These are phyloP conservation scores for Tipula vernalis DNA, from an alignment of 2,888 invertebrate species.

Conservation along the genomic window DNA sequence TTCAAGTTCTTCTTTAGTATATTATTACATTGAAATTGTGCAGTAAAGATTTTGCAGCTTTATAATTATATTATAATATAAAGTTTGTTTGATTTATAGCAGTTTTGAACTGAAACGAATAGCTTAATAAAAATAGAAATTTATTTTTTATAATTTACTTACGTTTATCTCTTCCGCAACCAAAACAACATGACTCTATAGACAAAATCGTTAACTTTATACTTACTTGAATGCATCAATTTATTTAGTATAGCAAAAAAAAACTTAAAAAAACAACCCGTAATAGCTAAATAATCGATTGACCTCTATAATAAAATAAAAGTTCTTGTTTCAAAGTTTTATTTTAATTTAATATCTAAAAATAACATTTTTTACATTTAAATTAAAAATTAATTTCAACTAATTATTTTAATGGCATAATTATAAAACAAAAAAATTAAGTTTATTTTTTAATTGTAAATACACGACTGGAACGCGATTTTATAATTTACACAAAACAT, in stretches of 20 bases:
- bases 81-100: not conserved
- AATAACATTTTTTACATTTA: not conserved
- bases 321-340: not conserved
- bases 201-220: too few relatives aligned
- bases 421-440: not conserved
- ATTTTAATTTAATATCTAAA: not conserved
- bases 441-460: not conserved
- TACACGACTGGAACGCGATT: not conserved
- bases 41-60: not conserved
- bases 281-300: not conserved
- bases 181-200: too few relatives aligned
- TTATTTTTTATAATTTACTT: too few relatives aligned
- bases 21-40: not conserved
- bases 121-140: not conserved
- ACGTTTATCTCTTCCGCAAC: too few relatives aligned
- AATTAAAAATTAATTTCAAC: not conserved
- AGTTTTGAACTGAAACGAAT: not conserved
- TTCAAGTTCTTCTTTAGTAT: not conserved
- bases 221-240: too few relatives aligned
- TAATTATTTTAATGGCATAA: not conserved
- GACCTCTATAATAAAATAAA: not conserved
- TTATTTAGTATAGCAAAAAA: too few relatives aligned
- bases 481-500: not conserved
- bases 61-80: not conserved
- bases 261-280: not conserved